Evolutionary conservation across 2,797 vertebrate genomes (phyloP), one percentile per base, ranked within the genome.

Genomic region (Ciconia nigra): DNA sequence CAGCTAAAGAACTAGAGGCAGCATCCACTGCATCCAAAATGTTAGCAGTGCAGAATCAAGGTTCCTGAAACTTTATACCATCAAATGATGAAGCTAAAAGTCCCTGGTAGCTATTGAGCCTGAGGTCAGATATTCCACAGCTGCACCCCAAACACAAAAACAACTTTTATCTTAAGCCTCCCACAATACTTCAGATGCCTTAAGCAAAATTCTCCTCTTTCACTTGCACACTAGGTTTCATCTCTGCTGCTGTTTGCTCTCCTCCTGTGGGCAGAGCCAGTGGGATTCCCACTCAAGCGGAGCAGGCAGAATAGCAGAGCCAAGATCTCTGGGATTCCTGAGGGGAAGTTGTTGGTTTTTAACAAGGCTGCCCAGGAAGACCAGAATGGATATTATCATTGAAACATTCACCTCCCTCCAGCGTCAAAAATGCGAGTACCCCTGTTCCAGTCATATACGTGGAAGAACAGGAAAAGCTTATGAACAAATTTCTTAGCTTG

Each of bases 141-240:
- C 96, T 97, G 97, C 95, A 91, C 78, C 95, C 67, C 88, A 92
- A 96, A 96, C 71, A 94, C 80, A 93, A 93, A 95, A 96, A 82
- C 52, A 79, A 95, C 83, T 93, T 97, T 94, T 95, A 87, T 91
- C 92, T 96, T 95, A 94, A 96, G 83, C 86, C 81, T 74, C 41
- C 78, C 84, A 47, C 7, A 26, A 96, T 83, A 91, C 46, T 84
- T 81, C 54, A 59, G 37, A 65, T 82, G 96, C 97, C 93, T 86
- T 83, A 83, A 95, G 96, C 76, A 95, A 96, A 92, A 87, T 80
- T 89, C 91, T 76, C 63, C 28, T 51, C 62, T 86, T 87, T 65
- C 87, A 89, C 39, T 58, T 41, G 29, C 65, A 70, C 61, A 10
- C 44, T 46, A 70, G 47, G 26, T 87, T 93, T 96, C 79, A 69